phyloP scores from a whole-genome alignment of 2,888 invertebrate species.

The Syrista parreyssii region DNA sequence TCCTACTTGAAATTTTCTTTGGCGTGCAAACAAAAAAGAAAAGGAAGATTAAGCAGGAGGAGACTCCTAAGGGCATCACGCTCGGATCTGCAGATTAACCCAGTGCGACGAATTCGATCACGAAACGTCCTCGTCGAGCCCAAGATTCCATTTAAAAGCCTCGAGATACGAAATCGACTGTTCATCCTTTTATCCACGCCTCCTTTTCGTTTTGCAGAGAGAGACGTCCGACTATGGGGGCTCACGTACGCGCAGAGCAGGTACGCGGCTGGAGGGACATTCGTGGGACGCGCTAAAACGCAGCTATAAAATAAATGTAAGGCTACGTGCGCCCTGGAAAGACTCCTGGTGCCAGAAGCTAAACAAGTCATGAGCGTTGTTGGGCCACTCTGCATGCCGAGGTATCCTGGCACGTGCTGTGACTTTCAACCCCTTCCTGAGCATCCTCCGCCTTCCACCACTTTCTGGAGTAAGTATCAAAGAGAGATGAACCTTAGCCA shows the following conservation, averaged over 20 bases:
- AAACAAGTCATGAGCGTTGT: conserved; percentile 27
- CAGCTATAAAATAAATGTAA: conserved; percentile 3
- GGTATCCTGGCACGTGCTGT: not conserved
- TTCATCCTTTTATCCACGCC: not conserved
- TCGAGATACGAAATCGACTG: not conserved
- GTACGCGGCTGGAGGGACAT: not conserved
- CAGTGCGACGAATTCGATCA: not conserved
- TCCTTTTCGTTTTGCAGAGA: not conserved
- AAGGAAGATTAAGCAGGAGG: not conserved
- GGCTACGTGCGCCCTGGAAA: not conserved
- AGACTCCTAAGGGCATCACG: not conserved
- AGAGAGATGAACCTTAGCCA: not conserved
- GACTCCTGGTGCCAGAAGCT: conserved; percentile 5
- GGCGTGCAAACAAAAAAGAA: not conserved
- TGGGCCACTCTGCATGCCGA: conserved; percentile 9
- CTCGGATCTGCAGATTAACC: not conserved
- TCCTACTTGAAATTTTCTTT: not conserved
- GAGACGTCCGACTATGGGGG: not conserved
- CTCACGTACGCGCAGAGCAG: not conserved
- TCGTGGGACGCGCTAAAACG: not conserved
- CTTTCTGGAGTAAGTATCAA: not conserved
- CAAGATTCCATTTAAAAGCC: not conserved
- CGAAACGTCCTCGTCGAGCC: not conserved
- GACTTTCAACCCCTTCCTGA: conserved; percentile 9
- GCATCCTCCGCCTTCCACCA: not conserved